Base-by-base conservation (phyloP, 2,888 invertebrate species). In the Synanthedon andrenaeformis region DNA sequence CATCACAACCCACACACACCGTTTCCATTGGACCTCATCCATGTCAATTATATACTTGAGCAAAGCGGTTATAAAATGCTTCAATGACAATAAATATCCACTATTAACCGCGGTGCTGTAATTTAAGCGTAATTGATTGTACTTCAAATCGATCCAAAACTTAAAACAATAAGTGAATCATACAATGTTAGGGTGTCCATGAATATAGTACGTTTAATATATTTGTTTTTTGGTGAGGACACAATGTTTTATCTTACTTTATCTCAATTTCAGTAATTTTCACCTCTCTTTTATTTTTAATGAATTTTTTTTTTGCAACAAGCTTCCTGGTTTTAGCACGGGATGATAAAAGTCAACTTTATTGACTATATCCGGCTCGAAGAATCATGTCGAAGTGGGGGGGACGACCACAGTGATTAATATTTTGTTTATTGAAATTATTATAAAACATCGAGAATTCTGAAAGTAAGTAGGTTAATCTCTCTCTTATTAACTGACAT, bases 111-210 rank as follows among this genome's bases (percentile, higher is more conserved):
- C 66, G 70, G 72, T 70, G 66, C 74, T 73, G 81, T 81, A 82
- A 82, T 76, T 83, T 74, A 79, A 77, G 66, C 70, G 71, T 79
- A 86, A 85, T 83, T 81, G 82, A 81, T 79, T 82, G 79, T 83
- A 76, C 79, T 79, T 81, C 71, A 76, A 79, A 79, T 78, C 77
- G 80, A 70, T 74, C 73, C 72, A 77, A 80, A 78, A 74, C 65
- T 73, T 69, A 64, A 63, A 76, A 77, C 79, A 81, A 78, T 79
- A 76, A 75, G 76, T 84, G 84, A 85, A 82, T 83, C 82, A 83
- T 78, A 66, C 67, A 52, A 17, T 49, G 49, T 13, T 49, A 49
- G 17, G 23, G 49, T 17, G 49, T 17, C 49, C 49, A 17, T 49
- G 49, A 49, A 49, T 10, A 8, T 35, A 0, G 12, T 49, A 19